A percentile compares a stretch with the other conserved stretches of the same genome.
These are phyloP conservation scores for Parapsyche elsis DNA, from an alignment of 1,140 invertebrate species.

Conservation along the genomic window DNA sequence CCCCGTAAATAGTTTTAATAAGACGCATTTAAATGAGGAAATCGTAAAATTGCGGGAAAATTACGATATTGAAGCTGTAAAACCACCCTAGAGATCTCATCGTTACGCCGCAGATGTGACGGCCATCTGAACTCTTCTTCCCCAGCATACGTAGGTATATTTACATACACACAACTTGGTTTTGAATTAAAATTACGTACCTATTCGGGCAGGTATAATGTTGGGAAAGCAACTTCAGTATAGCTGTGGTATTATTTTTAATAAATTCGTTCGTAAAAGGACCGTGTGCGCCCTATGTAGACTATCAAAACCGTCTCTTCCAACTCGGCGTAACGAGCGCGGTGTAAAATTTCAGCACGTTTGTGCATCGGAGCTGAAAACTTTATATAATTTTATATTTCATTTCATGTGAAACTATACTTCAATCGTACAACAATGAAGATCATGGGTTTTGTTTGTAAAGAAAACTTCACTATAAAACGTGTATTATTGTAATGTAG, in stretches of 20 bases:
- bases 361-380: too few relatives aligned
- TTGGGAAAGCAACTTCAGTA: conserved; percentile 44
- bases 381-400: too few relatives aligned
- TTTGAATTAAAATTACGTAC: conserved; percentile 53
- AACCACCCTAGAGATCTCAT: conserved; percentile 18
- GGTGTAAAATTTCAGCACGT: neutral
- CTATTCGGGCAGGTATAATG: conserved; percentile 48
- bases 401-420: too few relatives aligned
- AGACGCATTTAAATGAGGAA: conserved; percentile 47
- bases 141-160: neutral
- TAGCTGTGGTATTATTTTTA: conserved; percentile 9
- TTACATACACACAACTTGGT: conserved; percentile 26
- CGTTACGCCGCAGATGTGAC: conserved; percentile 36
- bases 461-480: too few relatives aligned
- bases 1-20: conserved; percentile 51
- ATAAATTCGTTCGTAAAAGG: too few relatives aligned
- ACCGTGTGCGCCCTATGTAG: too few relatives aligned
- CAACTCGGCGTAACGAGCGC: too few relatives aligned
- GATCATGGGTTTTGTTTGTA: too few relatives aligned
- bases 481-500: too few relatives aligned
- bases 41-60: conserved; percentile 41
- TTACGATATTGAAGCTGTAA: conserved; percentile 46
- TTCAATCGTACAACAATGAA: too few relatives aligned
- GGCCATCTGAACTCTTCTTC: conserved; percentile 28
- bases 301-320: too few relatives aligned